Evolutionary conservation across 2,113 vertebrate species (phyloP), one percentile per base, ranked within the genome.

Genomic region (Ceratotherium simum): DNA sequence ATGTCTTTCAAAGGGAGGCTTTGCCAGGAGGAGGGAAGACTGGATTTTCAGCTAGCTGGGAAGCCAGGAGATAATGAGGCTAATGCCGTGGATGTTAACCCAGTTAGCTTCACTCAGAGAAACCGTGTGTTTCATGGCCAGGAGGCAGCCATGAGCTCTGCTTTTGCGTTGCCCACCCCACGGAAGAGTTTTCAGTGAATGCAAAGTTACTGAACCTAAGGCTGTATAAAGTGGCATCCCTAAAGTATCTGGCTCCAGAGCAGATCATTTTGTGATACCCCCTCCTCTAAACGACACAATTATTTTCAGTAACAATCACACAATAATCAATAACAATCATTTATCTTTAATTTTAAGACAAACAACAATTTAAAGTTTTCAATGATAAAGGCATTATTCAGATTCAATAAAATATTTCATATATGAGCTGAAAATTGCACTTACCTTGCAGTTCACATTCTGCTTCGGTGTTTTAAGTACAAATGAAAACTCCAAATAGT

Each of bases 311-410:
- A 94, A 70, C 91, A 73, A 82, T 33, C 42, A 84, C 21, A 46
- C 6, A 42, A 73, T 62, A 51, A 33, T 39, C 27, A 79, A 54
- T 46, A 91, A 65, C 12, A 29, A 31, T 78, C 23, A 31, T 76
- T 91, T 78, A 75, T 79, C 58, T 51, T 90, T 33, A 70, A 23
- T 58, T 97, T 84, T 31, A 14, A 60, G 39, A 81, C n/a, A 88
- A 60, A n/a, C 42, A 67, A 29, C 10, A 39, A 83, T 39, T 51
- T 65, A 46, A 67, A 87, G 89, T 80, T 62, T 62, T 89, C 79
- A 60, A 31, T 10, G 14, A 23, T 62, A 85, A 69, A 91, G 39
- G 5, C 29, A 36, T 62, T 51, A 62, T 33, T 79, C 56, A 46
- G 51, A 78, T 51, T 93, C n/a, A 88, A 62, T 64, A 60, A 76